Evolutionary conservation across 2,888 invertebrate genomes (phyloP).

Genomic region (Argyra leucocephala): DNA sequence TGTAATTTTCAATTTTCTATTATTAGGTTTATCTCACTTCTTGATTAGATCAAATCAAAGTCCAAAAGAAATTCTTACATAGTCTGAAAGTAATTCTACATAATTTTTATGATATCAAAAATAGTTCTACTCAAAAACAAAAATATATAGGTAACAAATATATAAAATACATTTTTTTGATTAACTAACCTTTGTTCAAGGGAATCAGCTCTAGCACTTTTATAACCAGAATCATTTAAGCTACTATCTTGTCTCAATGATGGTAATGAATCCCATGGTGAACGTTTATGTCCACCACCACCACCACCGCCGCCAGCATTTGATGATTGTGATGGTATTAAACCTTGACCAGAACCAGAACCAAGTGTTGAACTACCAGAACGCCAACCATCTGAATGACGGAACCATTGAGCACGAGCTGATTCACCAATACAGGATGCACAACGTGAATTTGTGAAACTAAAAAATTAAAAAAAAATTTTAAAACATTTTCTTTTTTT

Average conservation of each 20-base stretch:
- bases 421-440: slow-evolving; percentile 85
- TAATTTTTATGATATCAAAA: no score
- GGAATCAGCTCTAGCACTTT: slow-evolving; percentile 75
- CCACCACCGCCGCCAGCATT: slow-evolving; percentile 17
- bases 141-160: no score
- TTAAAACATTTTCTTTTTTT: not conserved
- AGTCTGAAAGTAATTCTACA: no score
- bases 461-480: slow-evolving; percentile 28
- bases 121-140: no score
- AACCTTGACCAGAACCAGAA: slow-evolving; percentile 48
- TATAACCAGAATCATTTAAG: slow-evolving; percentile 78
- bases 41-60: no score
- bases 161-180: not conserved
- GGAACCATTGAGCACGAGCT: slow-evolving; percentile 79
- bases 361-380: slow-evolving; percentile 63
- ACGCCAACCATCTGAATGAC: slow-evolving; percentile 82
- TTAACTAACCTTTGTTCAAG: slow-evolving; percentile 67
- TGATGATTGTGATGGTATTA: slow-evolving; percentile 45
- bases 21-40: no score
- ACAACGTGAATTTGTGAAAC: slow-evolving; percentile 59
- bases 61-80: no score
- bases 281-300: slow-evolving; percentile 56
- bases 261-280: slow-evolving; percentile 81
- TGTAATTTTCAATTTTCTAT: no score
- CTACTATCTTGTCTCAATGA: slow-evolving; percentile 76